A percentile compares a stretch with the other conserved stretches of the same genome.
These are phyloP conservation scores for Ptychodera flava DNA, from an alignment of 35 echinoderm and acorn worm genomes.

Conservation along the genomic window DNA sequence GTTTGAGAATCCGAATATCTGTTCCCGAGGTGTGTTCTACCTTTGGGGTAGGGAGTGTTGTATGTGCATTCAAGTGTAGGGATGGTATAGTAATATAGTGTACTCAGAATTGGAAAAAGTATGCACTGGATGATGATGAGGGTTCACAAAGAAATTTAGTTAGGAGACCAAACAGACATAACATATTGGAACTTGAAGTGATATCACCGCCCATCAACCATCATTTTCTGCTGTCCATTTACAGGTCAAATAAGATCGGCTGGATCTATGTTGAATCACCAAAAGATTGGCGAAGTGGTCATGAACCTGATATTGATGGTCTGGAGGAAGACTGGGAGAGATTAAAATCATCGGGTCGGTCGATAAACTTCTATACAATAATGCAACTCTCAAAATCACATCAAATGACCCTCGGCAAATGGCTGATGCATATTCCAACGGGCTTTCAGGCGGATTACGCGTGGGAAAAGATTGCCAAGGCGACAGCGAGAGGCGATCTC, in stretches of 20 bases:
- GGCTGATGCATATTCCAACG: conserved; percentile 7
- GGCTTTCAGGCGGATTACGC: conserved; percentile 14
- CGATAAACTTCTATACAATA: conserved; percentile 14
- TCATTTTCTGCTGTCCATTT: too few species aligned
- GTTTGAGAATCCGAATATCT: too few species aligned
- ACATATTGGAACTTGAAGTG: too few species aligned
- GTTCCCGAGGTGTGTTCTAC: too few species aligned
- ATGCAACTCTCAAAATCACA: conserved; percentile 12
- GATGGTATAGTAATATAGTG: too few species aligned
- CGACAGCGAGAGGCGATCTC: conserved; percentile 2
- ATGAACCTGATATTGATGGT: conserved; percentile 9
- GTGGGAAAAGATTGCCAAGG: conserved; percentile 31
- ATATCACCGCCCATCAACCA: too few species aligned
- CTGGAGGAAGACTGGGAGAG: conserved; percentile 13
- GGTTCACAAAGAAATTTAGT: too few species aligned
- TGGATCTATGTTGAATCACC: conserved; percentile 19
- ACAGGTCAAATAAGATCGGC: conserved; percentile 17
- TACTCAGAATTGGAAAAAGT: too few species aligned
- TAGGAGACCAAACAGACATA: too few species aligned
- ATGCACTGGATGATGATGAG: too few species aligned
- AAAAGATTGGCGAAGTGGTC: neutral
- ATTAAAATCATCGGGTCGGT: conserved; percentile 13
- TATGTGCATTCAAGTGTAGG: too few species aligned
- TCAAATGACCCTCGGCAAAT: conserved; percentile 20
- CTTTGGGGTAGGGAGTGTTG: too few species aligned